Evolutionary conservation across 2,888 invertebrate genomes (phyloP).

Genomic region (Hartigia nigra): DNA sequence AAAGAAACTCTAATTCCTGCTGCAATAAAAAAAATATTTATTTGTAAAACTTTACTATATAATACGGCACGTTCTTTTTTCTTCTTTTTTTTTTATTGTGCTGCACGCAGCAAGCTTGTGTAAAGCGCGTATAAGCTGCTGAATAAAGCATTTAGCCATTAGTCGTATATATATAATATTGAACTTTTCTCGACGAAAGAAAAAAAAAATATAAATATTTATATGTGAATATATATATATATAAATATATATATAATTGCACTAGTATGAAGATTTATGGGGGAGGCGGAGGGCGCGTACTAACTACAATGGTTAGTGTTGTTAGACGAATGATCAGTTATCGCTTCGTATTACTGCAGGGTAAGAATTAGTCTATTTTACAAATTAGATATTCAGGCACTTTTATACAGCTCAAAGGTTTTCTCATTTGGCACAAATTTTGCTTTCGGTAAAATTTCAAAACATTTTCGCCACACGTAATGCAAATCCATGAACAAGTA

Average conservation of each 20-base stretch:
- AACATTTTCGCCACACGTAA: background rate
- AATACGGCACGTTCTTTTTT: background rate
- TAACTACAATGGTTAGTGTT: conserved; percentile 58
- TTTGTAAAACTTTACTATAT: background rate
- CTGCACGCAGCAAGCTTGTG: conserved; percentile 62
- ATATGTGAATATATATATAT: background rate
- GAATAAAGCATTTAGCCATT: conserved; percentile 59
- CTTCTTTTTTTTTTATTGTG: conserved; percentile 39
- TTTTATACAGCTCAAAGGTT: conserved; percentile 20
- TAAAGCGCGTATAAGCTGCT: conserved; percentile 61
- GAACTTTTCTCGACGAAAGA: conserved; percentile 5
- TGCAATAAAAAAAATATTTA: background rate
- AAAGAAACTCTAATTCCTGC: background rate
- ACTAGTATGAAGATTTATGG: background rate
- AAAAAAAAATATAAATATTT: background rate
- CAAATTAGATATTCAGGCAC: conserved; percentile 14
- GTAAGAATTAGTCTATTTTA: conserved; percentile 15
- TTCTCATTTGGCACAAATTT: background rate
- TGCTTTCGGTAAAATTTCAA: background rate
- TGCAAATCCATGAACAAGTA: conserved; percentile 7
- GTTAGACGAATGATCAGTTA: conserved; percentile 56
- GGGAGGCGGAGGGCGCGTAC: conserved; percentile 35
- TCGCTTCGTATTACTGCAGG: conserved; percentile 12
- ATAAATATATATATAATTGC: conserved; percentile 18
- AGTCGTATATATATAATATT: conserved; percentile 30